Evolutionary conservation across 2,113 vertebrate genomes (phyloP).

Genomic region (Orthonyx spaldingii): DNA sequence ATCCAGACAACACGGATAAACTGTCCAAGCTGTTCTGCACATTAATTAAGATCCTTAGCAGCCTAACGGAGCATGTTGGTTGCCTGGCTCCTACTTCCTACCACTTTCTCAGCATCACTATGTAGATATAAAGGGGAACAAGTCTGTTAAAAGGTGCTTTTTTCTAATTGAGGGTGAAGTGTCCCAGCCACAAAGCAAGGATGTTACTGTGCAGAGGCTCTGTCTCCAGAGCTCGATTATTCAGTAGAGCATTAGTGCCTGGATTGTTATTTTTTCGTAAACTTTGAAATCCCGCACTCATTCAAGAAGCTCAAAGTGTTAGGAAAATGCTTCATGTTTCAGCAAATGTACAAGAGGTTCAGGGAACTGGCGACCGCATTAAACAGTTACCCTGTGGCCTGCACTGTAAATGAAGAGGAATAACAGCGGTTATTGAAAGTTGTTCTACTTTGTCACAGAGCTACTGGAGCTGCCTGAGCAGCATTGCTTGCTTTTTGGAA

Average conservation of each 20-base stretch:
- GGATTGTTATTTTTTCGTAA: not conserved
- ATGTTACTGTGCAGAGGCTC: not conserved
- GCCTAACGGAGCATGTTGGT: not conserved
- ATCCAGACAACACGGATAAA: not conserved
- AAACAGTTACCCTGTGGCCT: conserved; percentile 17
- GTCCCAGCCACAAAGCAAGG: not conserved
- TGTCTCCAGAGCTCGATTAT: not conserved
- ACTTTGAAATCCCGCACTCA: not conserved
- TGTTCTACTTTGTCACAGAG: conserved; percentile 40
- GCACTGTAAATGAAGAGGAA: not conserved
- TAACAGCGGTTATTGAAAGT: conserved; percentile 22
- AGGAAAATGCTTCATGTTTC: not conserved
- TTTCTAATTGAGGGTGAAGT: not conserved
- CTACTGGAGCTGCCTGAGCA: conserved; percentile 5
- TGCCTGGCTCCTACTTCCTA: not conserved
- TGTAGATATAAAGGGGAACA: not conserved
- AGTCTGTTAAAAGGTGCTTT: not conserved
- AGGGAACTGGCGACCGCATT: not conserved
- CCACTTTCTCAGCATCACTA: not conserved
- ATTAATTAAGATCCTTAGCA: not conserved
- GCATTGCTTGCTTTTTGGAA: conserved; percentile 48
- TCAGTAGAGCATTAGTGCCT: not conserved
- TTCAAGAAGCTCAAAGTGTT: conserved; percentile 3
- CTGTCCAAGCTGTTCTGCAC: not conserved
- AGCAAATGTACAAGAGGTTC: conserved; percentile 10